These are phyloP conservation scores for Drepana falcataria DNA, from an alignment of 2,888 invertebrate genomes.

Conservation along the genomic window DNA sequence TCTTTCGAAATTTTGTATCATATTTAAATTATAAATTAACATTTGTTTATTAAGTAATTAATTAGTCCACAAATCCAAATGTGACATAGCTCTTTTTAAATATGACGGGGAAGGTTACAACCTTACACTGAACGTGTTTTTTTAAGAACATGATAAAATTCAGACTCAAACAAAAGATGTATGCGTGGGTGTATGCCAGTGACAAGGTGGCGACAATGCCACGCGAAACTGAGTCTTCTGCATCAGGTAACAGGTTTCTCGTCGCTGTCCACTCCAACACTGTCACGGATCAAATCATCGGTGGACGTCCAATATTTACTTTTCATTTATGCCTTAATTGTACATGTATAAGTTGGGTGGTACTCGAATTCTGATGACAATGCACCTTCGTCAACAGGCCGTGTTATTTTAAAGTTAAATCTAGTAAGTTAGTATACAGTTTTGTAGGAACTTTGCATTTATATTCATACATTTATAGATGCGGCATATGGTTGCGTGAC, in stretches of 20 bases:
- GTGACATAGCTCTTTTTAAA: no score
- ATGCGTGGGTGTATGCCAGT: constrained; percentile 44
- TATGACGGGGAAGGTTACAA: background rate
- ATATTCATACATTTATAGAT: no score
- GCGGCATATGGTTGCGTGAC: no score
- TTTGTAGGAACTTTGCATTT: constrained; percentile 6
- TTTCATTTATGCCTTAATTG: constrained; percentile 71
- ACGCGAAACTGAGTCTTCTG: constrained; percentile 22
- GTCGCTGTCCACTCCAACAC: constrained; percentile 29
- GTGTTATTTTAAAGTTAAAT: constrained; percentile 43
- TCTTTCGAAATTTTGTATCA: no score
- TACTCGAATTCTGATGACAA: constrained; percentile 61
- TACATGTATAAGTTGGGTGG: constrained; percentile 46
- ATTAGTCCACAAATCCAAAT: no score
- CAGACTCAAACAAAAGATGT: constrained; percentile 8
- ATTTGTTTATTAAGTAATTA: no score
- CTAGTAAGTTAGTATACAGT: constrained; percentile 17
- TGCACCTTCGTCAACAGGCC: constrained; percentile 52
- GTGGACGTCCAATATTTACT: constrained; percentile 71
- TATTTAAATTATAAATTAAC: no score
- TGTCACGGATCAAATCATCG: constrained; percentile 68
- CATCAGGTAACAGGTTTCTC: constrained; percentile 3
- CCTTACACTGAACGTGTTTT: background rate
- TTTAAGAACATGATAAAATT: constrained; percentile 35
- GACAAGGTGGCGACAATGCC: constrained; percentile 27